Conservation (phyloP, 2,888 invertebrate species). For the Catocala nupta region DNA sequence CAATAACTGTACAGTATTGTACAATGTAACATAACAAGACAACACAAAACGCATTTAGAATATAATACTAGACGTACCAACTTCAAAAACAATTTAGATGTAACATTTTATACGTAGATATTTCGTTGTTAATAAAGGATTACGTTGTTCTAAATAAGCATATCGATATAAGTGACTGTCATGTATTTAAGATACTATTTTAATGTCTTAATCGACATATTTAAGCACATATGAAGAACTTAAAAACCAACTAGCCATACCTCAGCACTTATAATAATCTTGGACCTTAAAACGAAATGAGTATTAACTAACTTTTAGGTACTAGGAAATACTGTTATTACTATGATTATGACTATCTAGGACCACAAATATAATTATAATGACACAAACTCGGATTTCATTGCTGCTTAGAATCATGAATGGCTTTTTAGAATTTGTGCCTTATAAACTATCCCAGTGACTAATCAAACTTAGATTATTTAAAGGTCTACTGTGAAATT, state of each 20-base stretch:
- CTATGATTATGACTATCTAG: slow-evolving; percentile 30
- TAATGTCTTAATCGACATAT: background rate
- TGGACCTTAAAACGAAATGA: slow-evolving; percentile 53
- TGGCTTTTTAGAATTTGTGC: no score
- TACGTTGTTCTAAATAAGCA: background rate
- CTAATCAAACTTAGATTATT: slow-evolving; percentile 3
- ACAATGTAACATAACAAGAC: slow-evolving; percentile 58
- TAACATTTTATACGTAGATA: background rate
- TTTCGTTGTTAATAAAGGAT: background rate
- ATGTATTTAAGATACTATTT: background rate
- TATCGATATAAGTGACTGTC: background rate
- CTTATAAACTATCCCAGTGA: no score
- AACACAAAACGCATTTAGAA: slow-evolving; percentile 39
- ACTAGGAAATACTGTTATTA: slow-evolving; percentile 69
- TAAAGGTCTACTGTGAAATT: slow-evolving; percentile 76
- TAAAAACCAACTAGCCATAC: slow-evolving; percentile 14
- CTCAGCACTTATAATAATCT: slow-evolving; percentile 27
- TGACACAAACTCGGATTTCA: background rate
- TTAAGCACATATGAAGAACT: slow-evolving; percentile 3
- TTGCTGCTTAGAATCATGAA: no score
- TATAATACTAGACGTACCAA: background rate
- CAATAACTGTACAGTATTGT: slow-evolving; percentile 82
- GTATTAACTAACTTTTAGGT: slow-evolving; percentile 67
- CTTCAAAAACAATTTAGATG: background rate
- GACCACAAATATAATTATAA: background rate